Evolutionary conservation across 2,113 vertebrate species (phyloP), one percentile per base, ranked within the genome.

Genomic region (Lutjanus erythropterus): DNA sequence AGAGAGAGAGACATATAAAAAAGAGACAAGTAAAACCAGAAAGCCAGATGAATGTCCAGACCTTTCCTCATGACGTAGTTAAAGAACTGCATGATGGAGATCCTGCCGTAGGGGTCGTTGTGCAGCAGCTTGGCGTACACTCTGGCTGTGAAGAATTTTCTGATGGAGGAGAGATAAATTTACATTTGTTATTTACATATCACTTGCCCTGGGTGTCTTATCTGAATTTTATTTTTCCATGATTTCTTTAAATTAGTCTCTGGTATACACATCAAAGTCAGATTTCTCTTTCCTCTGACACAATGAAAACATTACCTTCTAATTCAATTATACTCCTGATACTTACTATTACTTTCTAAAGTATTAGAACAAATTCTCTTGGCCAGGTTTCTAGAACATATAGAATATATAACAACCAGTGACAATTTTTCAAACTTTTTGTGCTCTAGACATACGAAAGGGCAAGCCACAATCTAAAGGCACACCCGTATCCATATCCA

Each of bases 1-100:
- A n/a, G n/a, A n/a, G n/a, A n/a, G n/a, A n/a, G n/a, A n/a, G 16
- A 21, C 9, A 47, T 44, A 15, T 41, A 1, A 18, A n/a, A 25
- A 49, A 0, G 23, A n/a, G 37, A 37, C 0, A 16, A 25, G 3
- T 7, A 21, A 44, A 27, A 65, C 25, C 23, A 41, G 10, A 70
- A 60, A 59, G 31, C 1, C 18, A 55, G 21, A 18, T 29, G 7
- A 3, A 46, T 25, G 9, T 33, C 29, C 65, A 52, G 5, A 99
- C 98, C 97, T 97, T 99, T 99, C 85, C 97, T 95, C 98, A 99
- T 99, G 83, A 99, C 97, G 18, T 99, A 99, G 91, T 99, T 99
- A 87, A 99, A 99, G 92, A 99, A 99, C 91, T 99, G 98, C 97
- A 99, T 99, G 83, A 99, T 99, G 72, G 98, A 98, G 91, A 99